Conservation (phyloP, 2,797 vertebrate species). For the Neosilurus mollespiculum region DNA sequence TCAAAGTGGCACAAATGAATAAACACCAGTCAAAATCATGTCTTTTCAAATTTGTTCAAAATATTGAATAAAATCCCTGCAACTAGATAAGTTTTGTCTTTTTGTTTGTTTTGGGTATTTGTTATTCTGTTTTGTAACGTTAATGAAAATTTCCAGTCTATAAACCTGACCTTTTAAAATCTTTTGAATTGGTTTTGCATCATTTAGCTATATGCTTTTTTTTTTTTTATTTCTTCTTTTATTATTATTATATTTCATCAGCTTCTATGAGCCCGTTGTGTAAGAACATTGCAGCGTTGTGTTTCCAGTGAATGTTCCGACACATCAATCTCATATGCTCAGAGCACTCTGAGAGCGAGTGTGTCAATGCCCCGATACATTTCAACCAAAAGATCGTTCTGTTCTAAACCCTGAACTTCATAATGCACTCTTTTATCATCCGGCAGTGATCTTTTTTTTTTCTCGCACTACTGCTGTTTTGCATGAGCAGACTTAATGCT, state of each 20-base stretch:
- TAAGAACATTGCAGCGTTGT: background rate
- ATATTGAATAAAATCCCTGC: no score
- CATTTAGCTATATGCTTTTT: background rate
- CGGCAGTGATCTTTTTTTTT: background rate
- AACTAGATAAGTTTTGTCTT: no score
- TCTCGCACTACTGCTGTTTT: background rate
- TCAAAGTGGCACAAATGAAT: no score
- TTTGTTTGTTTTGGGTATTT: no score
- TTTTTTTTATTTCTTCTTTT: background rate
- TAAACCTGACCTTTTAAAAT: no score
- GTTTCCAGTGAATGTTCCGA: background rate
- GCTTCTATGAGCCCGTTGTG: slow-evolving; percentile 5
- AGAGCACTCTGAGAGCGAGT: background rate
- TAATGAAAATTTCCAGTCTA: no score
- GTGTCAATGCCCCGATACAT: slow-evolving; percentile 13
- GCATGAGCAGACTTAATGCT: background rate
- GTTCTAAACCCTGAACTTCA: background rate
- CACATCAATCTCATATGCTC: background rate
- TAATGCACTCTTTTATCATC: background rate
- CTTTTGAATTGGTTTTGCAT: no score
- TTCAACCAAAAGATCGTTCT: background rate
- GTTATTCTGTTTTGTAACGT: no score
- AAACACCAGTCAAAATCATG: no score
- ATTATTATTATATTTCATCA: background rate
- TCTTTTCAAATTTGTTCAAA: no score